phyloP scores from a whole-genome alignment of 2,113 vertebrate species.

The Murina feae region DNA sequence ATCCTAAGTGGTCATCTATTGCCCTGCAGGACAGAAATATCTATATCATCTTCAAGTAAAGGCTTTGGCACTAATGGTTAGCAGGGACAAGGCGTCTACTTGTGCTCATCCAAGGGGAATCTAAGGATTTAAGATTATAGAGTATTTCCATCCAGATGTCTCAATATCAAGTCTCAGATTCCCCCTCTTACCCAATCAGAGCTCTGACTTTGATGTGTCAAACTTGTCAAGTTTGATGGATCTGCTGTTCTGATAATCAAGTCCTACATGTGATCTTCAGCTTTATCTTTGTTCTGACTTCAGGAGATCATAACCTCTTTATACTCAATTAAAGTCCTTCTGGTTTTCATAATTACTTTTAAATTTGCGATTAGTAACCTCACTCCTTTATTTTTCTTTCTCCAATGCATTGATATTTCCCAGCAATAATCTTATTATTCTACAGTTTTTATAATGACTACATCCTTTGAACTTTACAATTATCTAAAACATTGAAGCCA shows the following conservation, averaged over 20 bases:
- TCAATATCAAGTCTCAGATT: background rate
- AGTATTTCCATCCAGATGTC: background rate
- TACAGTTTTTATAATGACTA: background rate
- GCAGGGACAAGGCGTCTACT: background rate
- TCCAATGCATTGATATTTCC: background rate
- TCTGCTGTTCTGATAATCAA: background rate
- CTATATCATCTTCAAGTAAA: background rate
- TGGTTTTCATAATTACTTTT: background rate
- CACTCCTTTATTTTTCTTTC: background rate
- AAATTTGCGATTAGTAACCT: background rate
- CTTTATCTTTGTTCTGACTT: background rate
- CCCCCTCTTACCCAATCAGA: background rate
- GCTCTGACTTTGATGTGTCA: background rate
- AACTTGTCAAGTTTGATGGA: background rate
- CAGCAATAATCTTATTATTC: background rate
- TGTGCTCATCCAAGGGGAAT: background rate
- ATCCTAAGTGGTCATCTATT: background rate
- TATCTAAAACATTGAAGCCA: background rate
- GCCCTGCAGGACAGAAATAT: background rate
- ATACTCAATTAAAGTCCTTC: background rate
- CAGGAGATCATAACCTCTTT: background rate
- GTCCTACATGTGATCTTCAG: background rate
- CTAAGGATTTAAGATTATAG: background rate
- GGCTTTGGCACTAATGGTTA: background rate
- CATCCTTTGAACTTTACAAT: background rate